Evolutionary conservation across 2,797 vertebrate species (phyloP), one percentile per base, ranked within the genome.

Genomic region (Acanthiza pusilla): DNA sequence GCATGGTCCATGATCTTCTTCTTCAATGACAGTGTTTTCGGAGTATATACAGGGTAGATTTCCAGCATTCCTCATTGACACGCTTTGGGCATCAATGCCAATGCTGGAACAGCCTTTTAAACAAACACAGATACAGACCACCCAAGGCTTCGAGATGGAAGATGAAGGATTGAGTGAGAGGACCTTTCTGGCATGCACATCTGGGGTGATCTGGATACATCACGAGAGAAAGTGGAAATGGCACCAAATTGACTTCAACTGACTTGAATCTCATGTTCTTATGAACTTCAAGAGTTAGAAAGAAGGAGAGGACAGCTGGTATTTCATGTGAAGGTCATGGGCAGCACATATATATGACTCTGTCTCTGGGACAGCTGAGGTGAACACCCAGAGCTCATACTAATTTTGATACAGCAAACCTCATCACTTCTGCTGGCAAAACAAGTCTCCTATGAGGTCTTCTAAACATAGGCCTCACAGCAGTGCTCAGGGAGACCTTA

Each of bases 341-440:
- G 9, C 50, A 77, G 26, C 27, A 17, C 1, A 3, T 45, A 19
- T 36, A 23, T 36, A 66, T 25, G 57, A 76, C 40, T 84, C 62
- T 50, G 58, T 54, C 36, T 47, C 58, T 43, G 30, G 42, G 60
- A 53, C 76, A 94, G 30, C 3, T 1, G 16, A 93, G 63, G 60
- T 48, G 51, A 91, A 42, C 45, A 82, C 34, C 42, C 67, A 61
- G 71, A 91, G 38, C 17, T 29, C 32, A 47, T 45, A 32, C 27
- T 82, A 36, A 67, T 93, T 91, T 89, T 85, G 88, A 63, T 73
- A 51, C 21, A 88, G 29, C 58, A 83, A 63, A 91, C n/a, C 45
- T 91, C 68, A 79, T 51, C 32, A 47, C 30, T 91, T 92, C 61
- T 80, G 25, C 55, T 79, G 57, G 48, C 67, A 93, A 94, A 91